Base-by-base conservation (phyloP, 2,888 invertebrate genomes). In the Melanargia galathea region DNA sequence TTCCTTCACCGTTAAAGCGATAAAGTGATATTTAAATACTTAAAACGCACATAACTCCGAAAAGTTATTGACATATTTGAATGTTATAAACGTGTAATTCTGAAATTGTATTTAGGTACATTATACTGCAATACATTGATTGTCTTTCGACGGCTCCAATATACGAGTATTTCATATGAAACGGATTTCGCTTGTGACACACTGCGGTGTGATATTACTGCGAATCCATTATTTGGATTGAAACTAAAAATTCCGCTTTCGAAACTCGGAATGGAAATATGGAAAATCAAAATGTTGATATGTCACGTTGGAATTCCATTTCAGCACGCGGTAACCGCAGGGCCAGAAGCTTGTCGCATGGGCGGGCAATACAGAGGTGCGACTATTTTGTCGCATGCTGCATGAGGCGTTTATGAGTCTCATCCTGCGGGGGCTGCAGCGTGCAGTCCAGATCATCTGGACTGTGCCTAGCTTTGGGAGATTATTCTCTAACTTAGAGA, bases 231-330 rank as follows among this genome's bases (percentile, higher is more conserved):
- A 18, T 30, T 52, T 20, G 35, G 35, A 35, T 33, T 35, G 20
- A 51, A 51, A 51, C 51, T 51, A 51, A 52, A 52, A 52, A 35
- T 30, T 52, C 35, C 35, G 20, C 18, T 52, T 52, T 49, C 20
- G 18, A 30, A 33, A 33, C 13, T 35, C 2, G 20, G 16, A 49
- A 5, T 30, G 30, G 30, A 26, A 30, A 49, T 52, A 52, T 20
- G 52, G 52, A 20, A 33, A 52, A 52, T 52, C 52, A 20, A 52
- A 35, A 52, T 52, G 33, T 35, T 52, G 20, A 52, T 35, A 35
- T 52, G 35, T 33, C 52, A 33, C 35, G 35, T 35, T 33, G 52
- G 35, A 52, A 52, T 52, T 33, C 52, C 18, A 35, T 35, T 52
- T 11, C 52, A 52, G 35, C 20, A 30, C 26, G 10, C 30, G 30